Evolutionary conservation across 2,888 invertebrate species (phyloP), one percentile per base, ranked within the genome.

Genomic region (Coronaproctus castanopsis): DNA sequence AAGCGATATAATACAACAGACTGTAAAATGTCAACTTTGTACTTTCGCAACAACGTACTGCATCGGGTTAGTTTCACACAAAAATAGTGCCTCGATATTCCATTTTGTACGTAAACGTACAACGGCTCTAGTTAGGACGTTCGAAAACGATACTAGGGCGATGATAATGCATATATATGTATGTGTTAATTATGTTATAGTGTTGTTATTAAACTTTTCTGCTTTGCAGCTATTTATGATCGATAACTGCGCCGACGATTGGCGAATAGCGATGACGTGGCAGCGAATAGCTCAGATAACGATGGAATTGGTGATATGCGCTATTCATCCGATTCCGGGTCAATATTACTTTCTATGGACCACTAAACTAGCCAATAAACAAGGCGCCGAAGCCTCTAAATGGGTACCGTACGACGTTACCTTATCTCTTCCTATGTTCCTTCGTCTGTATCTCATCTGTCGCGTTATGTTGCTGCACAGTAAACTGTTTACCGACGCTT

Each of bases 211-310:
- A n/a, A n/a, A n/a, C n/a, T n/a, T n/a, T n/a, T n/a, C n/a, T n/a
- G n/a, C n/a, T n/a, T n/a, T n/a, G 53, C 81, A 98, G 96, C 82
- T 98, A 77, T 98, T 97, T 80, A 96, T 97, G 88, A 95, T 97
- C 78, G 97, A 98, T 81, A 99, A 98, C 80, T 96, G 96, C 78
- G 95, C 97, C 66, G 98, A 99, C 74, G 98, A 98, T 78, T 99
- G 98, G 98, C 82, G 97, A 72, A 98, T 99, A 76, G 97, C 97
- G 70, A 93, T 98, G 87, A 97, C 96, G 67, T 92, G 91, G 86
- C 92, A 95, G 75, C 81, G 97, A 74, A 87, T 95, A 74, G 81
- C 84, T 69, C 90, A 90, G 77, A 92, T 96, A 71, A 78, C 82
- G 62, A 78, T 92, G 70, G 97, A 98, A 77, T 79, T 98, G 68